Conservation (phyloP, 2,888 invertebrate species). For the Lithophane leautieri region DNA sequence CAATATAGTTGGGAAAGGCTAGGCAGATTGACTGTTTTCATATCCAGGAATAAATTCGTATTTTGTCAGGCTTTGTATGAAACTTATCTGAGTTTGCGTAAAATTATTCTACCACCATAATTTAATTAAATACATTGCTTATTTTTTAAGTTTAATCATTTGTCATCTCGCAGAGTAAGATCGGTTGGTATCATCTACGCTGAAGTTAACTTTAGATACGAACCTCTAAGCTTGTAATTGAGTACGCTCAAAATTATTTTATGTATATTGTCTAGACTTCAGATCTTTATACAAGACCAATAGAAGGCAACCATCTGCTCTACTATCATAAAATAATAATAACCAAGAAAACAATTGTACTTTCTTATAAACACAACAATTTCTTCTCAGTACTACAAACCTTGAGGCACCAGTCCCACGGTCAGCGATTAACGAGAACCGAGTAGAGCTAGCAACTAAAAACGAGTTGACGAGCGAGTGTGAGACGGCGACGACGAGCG, state of each 20-base stretch:
- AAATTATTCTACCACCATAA: too few species aligned
- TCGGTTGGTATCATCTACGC: background rate
- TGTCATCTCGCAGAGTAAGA: too few species aligned
- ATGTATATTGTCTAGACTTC: background rate
- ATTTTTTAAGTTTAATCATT: too few species aligned
- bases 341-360: slow-evolving; percentile 4
- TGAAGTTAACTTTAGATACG: too few species aligned
- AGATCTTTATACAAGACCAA: background rate
- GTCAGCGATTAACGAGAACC: background rate
- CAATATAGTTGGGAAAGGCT: too few species aligned
- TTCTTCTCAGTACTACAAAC: slow-evolving; percentile 11
- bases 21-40: background rate
- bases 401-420: background rate
- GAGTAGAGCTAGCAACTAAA: background rate
- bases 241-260: background rate
- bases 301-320: background rate
- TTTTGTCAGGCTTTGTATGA: background rate
- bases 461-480: background rate
- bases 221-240: background rate
- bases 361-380: background rate
- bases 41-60: background rate
- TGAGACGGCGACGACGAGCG: background rate
- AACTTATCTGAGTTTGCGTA: background rate
- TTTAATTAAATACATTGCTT: too few species aligned
- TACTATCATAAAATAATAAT: slow-evolving; percentile 2